A percentile compares a stretch with the other conserved stretches of the same genome.
phyloP scores from a whole-genome alignment of 2,797 vertebrate species.

The Chelon labrosus region DNA sequence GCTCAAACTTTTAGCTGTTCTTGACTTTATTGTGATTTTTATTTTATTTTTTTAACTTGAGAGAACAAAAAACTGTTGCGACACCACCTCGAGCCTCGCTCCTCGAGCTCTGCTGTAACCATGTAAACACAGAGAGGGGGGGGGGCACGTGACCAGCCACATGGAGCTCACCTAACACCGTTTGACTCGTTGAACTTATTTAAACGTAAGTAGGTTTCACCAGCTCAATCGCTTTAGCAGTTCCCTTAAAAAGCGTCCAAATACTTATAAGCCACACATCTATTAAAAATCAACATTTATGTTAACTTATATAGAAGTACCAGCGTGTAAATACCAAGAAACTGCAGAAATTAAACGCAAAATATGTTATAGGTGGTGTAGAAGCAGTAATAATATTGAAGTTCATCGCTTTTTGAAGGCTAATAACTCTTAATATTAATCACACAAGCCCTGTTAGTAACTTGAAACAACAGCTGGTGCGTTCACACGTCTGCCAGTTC shows the following conservation, averaged over 20 bases:
- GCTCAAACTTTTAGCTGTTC: no score
- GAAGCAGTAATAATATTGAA: no score
- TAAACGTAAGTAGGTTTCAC: neutral
- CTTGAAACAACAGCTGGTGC: neutral
- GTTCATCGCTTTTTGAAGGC: no score
- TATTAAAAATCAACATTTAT: no score
- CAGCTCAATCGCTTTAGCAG: no score
- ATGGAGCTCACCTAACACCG: slow-evolving; percentile 35
- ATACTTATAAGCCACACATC: no score
- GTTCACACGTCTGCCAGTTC: no score
- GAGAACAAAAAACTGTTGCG: slow-evolving; percentile 52
- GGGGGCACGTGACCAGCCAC: slow-evolving; percentile 77
- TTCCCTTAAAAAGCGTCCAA: no score
- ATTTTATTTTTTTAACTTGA: neutral
- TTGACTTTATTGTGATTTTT: neutral
- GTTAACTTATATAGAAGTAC: no score
- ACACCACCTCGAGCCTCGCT: slow-evolving; percentile 49
- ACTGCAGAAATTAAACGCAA: no score
- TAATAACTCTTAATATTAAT: neutral
- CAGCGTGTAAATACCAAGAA: no score
- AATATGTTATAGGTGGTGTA: no score
- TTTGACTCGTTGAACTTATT: neutral
- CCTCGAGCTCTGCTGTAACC: slow-evolving; percentile 30
- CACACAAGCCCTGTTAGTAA: neutral
- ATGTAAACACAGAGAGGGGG: slow-evolving; percentile 74